These are phyloP conservation scores for Nasonovia ribisnigri DNA, from an alignment of 2,888 invertebrate genomes.

Conservation along the genomic window DNA sequence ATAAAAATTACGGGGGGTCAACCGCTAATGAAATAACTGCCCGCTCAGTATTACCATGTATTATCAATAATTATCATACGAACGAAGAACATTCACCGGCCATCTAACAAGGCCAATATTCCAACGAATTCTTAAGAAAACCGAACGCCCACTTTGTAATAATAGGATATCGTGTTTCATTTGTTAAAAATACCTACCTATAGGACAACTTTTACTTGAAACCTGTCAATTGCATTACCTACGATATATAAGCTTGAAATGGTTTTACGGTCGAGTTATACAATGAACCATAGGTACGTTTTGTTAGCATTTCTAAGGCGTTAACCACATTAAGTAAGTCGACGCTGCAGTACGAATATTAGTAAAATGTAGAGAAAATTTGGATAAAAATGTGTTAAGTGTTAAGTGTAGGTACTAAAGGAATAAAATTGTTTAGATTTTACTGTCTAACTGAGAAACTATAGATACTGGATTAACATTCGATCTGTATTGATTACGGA, in stretches of 20 bases:
- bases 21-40: neutral
- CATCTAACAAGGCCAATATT: constrained; percentile 31
- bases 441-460: neutral
- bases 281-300: neutral
- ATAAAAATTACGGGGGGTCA: neutral
- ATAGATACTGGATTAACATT: neutral
- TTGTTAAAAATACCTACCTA: constrained; percentile 36
- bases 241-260: constrained; percentile 24
- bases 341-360: neutral
- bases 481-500: neutral
- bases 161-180: constrained; percentile 34
- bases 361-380: neutral
- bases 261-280: neutral
- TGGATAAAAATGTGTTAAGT: neutral
- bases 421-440: neutral
- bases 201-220: constrained; percentile 62
- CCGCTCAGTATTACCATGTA: neutral
- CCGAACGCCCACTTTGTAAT: constrained; percentile 48
- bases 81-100: constrained; percentile 14
- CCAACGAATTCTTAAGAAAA: constrained; percentile 30
- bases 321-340: neutral
- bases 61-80: neutral
- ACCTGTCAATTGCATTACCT: constrained; percentile 45
- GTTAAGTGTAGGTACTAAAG: neutral
- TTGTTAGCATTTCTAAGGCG: neutral